Evolutionary conservation across 1,140 invertebrate genomes (phyloP).

Genomic region (Hyles euphorbiae): DNA sequence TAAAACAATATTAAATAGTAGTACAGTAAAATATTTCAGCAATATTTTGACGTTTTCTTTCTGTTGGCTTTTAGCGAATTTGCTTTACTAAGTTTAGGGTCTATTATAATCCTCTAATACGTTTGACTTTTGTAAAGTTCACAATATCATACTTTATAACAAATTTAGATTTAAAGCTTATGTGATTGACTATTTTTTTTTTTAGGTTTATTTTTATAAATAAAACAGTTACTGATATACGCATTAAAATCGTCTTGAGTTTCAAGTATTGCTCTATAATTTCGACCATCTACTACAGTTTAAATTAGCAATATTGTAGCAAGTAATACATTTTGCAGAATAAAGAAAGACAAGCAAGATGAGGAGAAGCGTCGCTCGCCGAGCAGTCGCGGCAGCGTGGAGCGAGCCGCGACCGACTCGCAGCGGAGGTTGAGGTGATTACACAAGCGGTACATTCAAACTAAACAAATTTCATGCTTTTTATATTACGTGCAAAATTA

Average conservation of each 20-base stretch:
- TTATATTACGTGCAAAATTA: not conserved
- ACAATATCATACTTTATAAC: no score
- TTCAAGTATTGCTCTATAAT: no score
- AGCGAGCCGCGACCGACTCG: slow-evolving; percentile 1
- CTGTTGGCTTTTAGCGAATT: not conserved
- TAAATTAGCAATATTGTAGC: no score
- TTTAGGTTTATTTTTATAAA: no score
- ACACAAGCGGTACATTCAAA: not conserved
- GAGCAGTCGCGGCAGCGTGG: slow-evolving; percentile 7
- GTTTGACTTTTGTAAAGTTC: no score
- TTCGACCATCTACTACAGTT: no score
- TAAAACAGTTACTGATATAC: no score
- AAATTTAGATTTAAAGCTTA: no score
- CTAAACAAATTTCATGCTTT: not conserved
- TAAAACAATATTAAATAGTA: not conserved
- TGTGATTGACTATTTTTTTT: no score
- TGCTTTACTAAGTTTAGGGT: no score
- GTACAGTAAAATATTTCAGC: not conserved
- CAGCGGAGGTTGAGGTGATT: slow-evolving; percentile 17
- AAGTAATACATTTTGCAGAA: slow-evolving; percentile 15
- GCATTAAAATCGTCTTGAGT: no score
- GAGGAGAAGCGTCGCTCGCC: slow-evolving; percentile 18
- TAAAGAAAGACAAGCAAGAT: slow-evolving; percentile 25
- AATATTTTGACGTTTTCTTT: not conserved
- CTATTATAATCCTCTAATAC: no score